Conservation (phyloP, 2,888 invertebrate species). For the Drosophila leonis region DNA sequence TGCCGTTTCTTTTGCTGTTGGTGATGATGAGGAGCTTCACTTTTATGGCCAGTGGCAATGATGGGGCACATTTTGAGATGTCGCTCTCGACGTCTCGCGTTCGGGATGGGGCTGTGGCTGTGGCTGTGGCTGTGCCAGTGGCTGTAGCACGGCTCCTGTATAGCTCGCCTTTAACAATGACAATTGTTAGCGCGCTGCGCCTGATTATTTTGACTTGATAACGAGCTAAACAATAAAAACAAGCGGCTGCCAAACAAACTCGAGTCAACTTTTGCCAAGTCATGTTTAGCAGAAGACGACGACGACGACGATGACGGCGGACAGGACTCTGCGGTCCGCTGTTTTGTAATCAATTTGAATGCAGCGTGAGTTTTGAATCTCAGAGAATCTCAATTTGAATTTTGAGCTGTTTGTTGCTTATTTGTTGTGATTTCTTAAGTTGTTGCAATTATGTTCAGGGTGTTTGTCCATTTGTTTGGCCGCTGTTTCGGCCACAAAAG, state of each 20-base stretch:
- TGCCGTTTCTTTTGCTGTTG: constrained; percentile 37
- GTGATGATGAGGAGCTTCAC: constrained; percentile 80
- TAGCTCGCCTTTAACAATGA: constrained; percentile 78
- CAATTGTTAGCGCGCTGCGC: constrained; percentile 81
- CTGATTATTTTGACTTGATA: constrained; percentile 86
- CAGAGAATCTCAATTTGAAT: constrained; percentile 9
- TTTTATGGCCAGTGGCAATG: constrained; percentile 77
- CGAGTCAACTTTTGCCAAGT: constrained; percentile 64
- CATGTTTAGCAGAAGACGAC: constrained; percentile 77
- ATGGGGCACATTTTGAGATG: constrained; percentile 71
- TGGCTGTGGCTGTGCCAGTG: constrained; percentile 8
- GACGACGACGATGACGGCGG: constrained; percentile 36
- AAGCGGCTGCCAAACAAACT: constrained; percentile 52
- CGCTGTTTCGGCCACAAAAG: constrained; percentile 41
- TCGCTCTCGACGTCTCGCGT: constrained; percentile 49
- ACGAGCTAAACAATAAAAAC: constrained; percentile 84
- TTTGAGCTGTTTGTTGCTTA: constrained; percentile 53
- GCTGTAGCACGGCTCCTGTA: constrained; percentile 65
- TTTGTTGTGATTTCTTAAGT: constrained; percentile 80
- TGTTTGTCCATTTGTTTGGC: constrained; percentile 24
- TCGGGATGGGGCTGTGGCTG: constrained; percentile 9
- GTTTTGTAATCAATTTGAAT: constrained; percentile 77
- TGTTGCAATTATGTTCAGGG: constrained; percentile 75
- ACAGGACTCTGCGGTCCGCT: constrained; percentile 54
- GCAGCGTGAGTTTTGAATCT: constrained; percentile 64